Conservation (phyloP, 30 jellyfish, hydroid and myxozoan species). For the Aurelia sp. region DNA sequence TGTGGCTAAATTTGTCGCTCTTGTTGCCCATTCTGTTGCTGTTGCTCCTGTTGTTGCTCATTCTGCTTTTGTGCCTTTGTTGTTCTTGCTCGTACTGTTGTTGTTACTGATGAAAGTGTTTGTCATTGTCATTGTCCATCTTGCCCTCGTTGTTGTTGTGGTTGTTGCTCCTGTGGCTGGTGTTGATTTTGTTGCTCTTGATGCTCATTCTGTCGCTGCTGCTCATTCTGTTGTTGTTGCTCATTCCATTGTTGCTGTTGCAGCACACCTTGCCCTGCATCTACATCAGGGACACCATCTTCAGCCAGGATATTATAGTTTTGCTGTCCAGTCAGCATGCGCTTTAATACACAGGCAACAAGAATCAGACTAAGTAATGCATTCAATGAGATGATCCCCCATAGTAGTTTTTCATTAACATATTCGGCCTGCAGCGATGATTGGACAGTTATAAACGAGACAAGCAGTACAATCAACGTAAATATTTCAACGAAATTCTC, state of each 20-base stretch:
- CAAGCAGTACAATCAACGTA: constrained; percentile 29
- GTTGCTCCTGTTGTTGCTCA: too few relatives aligned
- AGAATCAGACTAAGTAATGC: constrained; percentile 6
- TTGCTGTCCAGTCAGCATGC: constrained; percentile 6
- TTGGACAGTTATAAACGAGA: constrained; percentile 47
- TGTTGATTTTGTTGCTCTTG: too few relatives aligned
- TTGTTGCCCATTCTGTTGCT: too few relatives aligned
- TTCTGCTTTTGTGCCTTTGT: neutral
- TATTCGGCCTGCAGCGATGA: constrained; percentile 12
- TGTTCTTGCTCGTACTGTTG: neutral
- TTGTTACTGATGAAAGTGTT: too few relatives aligned
- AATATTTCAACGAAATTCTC: constrained; percentile 56
- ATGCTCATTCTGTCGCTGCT: too few relatives aligned
- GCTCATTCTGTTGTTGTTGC: neutral
- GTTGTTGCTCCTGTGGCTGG: too few relatives aligned
- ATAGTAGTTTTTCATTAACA: constrained; percentile 14
- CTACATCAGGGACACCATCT: neutral
- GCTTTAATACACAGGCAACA: constrained; percentile 10
- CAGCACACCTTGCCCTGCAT: neutral
- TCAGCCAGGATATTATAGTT: neutral
- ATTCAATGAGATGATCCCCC: constrained; percentile 34
- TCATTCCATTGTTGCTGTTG: neutral
- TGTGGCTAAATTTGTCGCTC: too few relatives aligned
- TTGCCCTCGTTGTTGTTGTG: too few relatives aligned
- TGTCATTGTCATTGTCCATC: too few relatives aligned